Evolutionary conservation across 2,888 invertebrate species (phyloP).

Genomic region (Erebia palarica): DNA sequence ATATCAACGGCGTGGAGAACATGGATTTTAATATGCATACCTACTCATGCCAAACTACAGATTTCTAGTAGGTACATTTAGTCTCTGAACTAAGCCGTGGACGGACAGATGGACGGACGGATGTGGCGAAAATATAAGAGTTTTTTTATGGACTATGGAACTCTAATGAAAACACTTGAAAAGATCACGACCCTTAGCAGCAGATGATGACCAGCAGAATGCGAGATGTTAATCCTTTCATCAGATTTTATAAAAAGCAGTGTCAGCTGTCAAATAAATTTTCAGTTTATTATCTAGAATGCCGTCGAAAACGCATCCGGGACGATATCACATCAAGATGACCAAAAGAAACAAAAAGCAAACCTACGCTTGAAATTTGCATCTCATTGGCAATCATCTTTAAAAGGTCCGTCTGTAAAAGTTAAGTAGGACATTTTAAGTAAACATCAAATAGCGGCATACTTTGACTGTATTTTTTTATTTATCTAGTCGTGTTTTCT

Average conservation of each 20-base stretch:
- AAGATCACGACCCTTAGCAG: no score
- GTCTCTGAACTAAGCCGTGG: no score
- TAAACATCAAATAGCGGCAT: background rate
- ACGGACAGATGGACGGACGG: no score
- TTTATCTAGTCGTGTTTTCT: background rate
- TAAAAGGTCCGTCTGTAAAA: conserved; percentile 11
- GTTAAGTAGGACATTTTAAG: background rate
- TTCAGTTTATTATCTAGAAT: background rate
- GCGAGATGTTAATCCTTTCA: no score
- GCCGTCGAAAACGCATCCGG: background rate
- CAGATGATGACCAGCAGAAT: no score
- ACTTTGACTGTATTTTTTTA: background rate
- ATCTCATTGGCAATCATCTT: conserved; percentile 6
- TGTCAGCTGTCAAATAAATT: background rate
- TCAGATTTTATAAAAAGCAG: background rate
- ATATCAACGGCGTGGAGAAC: no score
- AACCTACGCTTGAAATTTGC: conserved; percentile 5
- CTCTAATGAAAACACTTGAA: no score
- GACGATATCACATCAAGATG: background rate
- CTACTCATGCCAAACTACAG: no score
- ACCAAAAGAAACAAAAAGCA: conserved; percentile 3
- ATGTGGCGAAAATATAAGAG: no score
- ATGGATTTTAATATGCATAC: no score
- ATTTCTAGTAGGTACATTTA: no score
- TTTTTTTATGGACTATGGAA: no score